These are phyloP conservation scores for Rhodeus uyekii DNA, from an alignment of 2,797 vertebrate species.

Conservation along the genomic window DNA sequence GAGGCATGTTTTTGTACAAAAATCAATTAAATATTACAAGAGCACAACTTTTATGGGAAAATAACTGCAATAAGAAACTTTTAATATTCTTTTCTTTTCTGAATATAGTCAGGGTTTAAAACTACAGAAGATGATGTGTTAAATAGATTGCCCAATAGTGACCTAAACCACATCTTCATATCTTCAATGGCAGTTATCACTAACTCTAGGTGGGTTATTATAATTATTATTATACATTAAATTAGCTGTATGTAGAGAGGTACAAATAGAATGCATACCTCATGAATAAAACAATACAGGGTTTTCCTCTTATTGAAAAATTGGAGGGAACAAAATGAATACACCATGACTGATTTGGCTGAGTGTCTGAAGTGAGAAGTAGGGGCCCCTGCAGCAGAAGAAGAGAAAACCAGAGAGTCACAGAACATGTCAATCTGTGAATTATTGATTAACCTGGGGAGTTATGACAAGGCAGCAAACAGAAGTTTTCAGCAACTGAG, in stretches of 20 bases:
- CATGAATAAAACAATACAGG: background rate
- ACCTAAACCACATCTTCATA: background rate
- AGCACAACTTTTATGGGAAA: background rate
- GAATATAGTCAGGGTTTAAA: no score
- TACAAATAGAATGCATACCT: background rate
- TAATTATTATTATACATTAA: no score
- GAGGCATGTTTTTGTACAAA: background rate
- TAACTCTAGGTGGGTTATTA: background rate
- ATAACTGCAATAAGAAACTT: background rate
- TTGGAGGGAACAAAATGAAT: background rate
- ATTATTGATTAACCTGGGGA: conserved; percentile 54
- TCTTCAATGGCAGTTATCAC: background rate
- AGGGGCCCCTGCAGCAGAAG: conserved; percentile 26
- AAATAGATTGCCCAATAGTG: background rate
- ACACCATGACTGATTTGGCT: conserved; percentile 7
- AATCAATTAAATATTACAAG: background rate
- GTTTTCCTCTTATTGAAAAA: conserved; percentile 16
- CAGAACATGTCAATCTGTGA: conserved; percentile 41
- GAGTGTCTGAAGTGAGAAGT: background rate
- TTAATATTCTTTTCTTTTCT: background rate
- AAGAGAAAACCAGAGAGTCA: conserved; percentile 28
- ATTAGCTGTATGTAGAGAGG: background rate
- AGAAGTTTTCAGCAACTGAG: conserved; percentile 22
- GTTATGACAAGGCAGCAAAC: conserved; percentile 40
- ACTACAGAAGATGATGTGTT: no score